phyloP scores from a whole-genome alignment of 2,797 vertebrate genomes.

The Scleropages formosus region DNA sequence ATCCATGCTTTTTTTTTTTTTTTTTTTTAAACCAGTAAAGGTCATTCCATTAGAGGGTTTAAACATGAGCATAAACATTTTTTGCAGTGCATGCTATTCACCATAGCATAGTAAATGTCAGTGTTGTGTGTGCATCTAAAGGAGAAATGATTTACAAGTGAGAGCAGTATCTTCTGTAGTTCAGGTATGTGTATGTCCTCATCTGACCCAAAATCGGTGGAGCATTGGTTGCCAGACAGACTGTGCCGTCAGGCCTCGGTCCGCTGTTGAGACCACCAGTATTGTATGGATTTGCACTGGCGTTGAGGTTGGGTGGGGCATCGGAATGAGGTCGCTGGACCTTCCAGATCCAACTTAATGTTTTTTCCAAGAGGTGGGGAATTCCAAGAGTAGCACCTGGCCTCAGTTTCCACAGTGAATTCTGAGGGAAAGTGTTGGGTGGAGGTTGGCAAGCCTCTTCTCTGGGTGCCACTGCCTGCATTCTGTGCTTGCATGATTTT shows the following conservation, averaged over 20 bases:
- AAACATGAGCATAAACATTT: neutral
- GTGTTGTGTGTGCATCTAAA: no score
- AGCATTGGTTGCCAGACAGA: conserved; percentile 3
- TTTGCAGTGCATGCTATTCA: neutral
- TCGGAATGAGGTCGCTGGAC: neutral
- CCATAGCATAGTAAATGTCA: no score
- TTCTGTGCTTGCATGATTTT: neutral
- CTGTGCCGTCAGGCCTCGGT: neutral
- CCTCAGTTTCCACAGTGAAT: conserved; percentile 7
- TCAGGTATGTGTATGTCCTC: no score
- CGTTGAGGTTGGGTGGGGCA: neutral
- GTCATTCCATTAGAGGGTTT: no score
- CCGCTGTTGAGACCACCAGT: neutral
- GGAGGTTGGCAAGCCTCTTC: neutral
- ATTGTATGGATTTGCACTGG: neutral
- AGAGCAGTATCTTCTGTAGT: no score
- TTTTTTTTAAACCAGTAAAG: neutral
- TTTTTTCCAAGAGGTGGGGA: neutral
- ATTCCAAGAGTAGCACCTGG: neutral
- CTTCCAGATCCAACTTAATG: neutral
- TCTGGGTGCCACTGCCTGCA: neutral
- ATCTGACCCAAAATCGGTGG: neutral
- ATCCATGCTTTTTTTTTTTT: neutral
- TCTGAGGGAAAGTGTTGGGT: neutral
- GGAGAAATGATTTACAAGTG: no score